Conservation (phyloP, 2,888 invertebrate species). For the Ectropis crepuscularia region DNA sequence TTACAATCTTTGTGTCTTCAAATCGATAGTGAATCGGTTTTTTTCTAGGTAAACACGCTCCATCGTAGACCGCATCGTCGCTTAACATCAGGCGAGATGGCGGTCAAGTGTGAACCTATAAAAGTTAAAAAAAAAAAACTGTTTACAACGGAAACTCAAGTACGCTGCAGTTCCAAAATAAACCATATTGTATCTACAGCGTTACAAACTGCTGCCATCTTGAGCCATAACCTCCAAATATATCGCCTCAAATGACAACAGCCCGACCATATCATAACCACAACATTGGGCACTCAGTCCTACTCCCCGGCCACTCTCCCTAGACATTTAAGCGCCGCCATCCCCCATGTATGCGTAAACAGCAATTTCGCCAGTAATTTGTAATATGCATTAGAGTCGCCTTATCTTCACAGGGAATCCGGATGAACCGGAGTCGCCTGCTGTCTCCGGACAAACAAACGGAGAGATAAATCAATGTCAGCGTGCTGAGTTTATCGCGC, state of each 20-base stretch:
- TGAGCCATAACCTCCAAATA: background rate
- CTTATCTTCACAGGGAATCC: conserved; percentile 73
- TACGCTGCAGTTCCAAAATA: no score
- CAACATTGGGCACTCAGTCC: conserved; percentile 13
- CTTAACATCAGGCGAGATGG: no score
- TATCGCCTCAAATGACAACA: background rate
- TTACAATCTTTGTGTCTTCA: no score
- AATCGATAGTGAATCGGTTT: no score
- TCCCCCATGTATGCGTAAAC: conserved; percentile 59
- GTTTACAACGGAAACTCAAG: no score
- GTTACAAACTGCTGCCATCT: no score
- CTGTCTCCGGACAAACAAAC: conserved; percentile 79
- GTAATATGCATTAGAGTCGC: conserved; percentile 69
- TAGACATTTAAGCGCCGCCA: conserved; percentile 46
- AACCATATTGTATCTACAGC: no score
- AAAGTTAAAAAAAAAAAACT: no score
- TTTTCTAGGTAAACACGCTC: no score
- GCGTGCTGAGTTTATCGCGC: conserved; percentile 75
- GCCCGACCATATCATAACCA: conserved; percentile 15
- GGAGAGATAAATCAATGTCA: conserved; percentile 82
- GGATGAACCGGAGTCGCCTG: conserved; percentile 66
- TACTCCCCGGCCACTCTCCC: conserved; percentile 31
- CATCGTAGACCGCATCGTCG: no score
- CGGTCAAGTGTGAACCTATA: no score
- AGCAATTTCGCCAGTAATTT: conserved; percentile 72